These are phyloP conservation scores for Athrips mouffetella DNA, from an alignment of 2,888 invertebrate genomes.

Conservation along the genomic window DNA sequence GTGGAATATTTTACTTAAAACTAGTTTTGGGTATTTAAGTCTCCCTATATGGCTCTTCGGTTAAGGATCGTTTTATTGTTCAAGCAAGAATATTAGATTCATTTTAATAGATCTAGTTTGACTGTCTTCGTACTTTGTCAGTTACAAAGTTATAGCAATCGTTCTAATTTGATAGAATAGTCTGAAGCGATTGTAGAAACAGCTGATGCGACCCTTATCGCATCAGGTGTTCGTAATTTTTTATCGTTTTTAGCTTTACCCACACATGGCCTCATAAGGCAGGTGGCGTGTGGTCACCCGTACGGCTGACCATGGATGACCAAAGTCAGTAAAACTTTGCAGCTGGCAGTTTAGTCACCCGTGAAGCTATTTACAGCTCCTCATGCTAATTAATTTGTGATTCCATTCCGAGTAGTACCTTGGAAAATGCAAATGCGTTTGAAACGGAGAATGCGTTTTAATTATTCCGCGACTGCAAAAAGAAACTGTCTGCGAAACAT, in stretches of 20 bases:
- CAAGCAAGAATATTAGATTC: neutral
- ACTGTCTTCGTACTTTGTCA: neutral
- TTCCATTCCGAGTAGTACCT: slow-evolving; percentile 25
- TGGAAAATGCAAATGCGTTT: slow-evolving; percentile 8
- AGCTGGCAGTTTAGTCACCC: slow-evolving; percentile 53
- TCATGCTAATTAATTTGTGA: slow-evolving; percentile 42
- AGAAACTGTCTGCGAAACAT: slow-evolving; percentile 1
- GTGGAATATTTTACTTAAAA: slow-evolving; percentile 32
- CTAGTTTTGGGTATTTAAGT: slow-evolving; percentile 29
- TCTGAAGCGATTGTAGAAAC: neutral
- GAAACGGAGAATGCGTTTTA: slow-evolving; percentile 8
- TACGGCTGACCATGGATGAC: neutral
- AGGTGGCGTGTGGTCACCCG: slow-evolving; percentile 9
- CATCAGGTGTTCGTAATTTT: slow-evolving; percentile 4
- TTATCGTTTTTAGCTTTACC: neutral
- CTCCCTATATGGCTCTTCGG: slow-evolving; percentile 11
- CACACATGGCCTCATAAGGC: slow-evolving; percentile 5
- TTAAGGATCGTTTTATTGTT: slow-evolving; percentile 17
- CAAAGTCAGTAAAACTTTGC: slow-evolving; percentile 39
- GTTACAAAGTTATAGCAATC: too few relatives aligned
- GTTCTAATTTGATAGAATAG: too few relatives aligned
- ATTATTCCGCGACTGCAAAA: neutral
- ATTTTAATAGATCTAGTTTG: neutral
- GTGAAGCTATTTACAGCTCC: slow-evolving; percentile 31
- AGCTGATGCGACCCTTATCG: neutral